Conservation (phyloP, 2,113 vertebrate genomes). For the Typhlomys cinereus region DNA sequence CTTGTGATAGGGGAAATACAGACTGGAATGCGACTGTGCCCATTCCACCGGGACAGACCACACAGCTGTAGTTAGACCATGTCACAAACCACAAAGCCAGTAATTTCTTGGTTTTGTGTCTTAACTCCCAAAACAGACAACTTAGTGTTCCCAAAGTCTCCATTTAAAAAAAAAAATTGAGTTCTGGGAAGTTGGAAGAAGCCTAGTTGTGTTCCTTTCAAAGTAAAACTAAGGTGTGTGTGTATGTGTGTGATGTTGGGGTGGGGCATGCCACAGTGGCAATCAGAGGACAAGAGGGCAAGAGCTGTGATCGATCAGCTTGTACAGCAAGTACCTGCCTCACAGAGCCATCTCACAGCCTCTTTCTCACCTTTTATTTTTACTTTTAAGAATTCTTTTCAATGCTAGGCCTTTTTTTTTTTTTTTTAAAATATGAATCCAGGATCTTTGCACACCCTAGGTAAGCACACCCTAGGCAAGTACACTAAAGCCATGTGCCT, state of each 20-base stretch:
- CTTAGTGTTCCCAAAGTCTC: not conserved
- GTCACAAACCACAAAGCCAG: slow-evolving; percentile 31
- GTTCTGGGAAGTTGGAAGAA: slow-evolving; percentile 16
- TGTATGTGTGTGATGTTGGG: too few species aligned
- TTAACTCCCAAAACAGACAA: not conserved
- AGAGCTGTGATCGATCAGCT: not conserved
- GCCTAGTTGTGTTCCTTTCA: not conserved
- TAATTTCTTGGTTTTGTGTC: slow-evolving; percentile 16
- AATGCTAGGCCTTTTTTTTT: not conserved
- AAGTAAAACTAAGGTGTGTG: slow-evolving; percentile 42
- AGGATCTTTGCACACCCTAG: not conserved
- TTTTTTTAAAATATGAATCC: too few species aligned
- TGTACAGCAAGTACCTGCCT: too few species aligned
- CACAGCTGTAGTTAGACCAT: slow-evolving; percentile 46
- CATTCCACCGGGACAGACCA: not conserved
- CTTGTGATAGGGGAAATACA: not conserved
- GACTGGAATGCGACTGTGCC: not conserved
- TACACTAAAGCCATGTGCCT: not conserved
- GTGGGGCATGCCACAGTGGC: too few species aligned
- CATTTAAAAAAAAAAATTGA: not conserved
- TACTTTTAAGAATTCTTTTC: not conserved
- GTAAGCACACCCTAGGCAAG: too few species aligned
- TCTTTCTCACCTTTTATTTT: not conserved
- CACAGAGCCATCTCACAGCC: too few species aligned
- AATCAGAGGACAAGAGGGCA: not conserved